Conservation (phyloP, 2,797 vertebrate genomes). For the Notolabrus celidotus region DNA sequence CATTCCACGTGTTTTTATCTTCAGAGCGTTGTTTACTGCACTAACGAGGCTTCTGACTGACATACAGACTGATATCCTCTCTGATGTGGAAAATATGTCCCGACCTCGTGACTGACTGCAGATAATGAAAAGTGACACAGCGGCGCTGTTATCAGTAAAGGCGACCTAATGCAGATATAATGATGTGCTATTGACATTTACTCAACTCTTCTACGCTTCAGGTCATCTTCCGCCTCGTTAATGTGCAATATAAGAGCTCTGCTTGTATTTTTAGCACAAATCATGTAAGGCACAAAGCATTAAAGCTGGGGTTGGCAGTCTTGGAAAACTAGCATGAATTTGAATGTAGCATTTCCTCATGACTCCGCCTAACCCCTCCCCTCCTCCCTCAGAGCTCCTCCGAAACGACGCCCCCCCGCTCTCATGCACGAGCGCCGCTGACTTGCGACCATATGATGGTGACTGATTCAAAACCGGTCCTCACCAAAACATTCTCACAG, state of each 20-base stretch:
- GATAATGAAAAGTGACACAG: slow-evolving; percentile 28
- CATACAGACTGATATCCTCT: background rate
- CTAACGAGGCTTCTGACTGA: background rate
- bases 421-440: no score
- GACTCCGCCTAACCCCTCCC: no score
- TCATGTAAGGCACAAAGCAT: no score
- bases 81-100: slow-evolving; percentile 1
- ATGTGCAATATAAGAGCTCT: background rate
- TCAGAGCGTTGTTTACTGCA: background rate
- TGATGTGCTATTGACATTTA: background rate
- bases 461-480: no score
- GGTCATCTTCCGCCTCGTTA: slow-evolving; percentile 17
- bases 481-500: no score
- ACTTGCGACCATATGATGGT: no score
- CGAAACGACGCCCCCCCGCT: no score
- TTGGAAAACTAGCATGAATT: no score
- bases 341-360: no score
- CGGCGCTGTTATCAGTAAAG: background rate
- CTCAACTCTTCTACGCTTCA: background rate
- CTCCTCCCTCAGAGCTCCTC: no score
- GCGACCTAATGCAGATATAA: background rate
- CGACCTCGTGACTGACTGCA: slow-evolving; percentile 13
- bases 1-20: background rate
- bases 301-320: no score
- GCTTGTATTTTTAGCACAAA: no score